Evolutionary conservation across 2,888 invertebrate genomes (phyloP).

Genomic region (Rotaria socialis): DNA sequence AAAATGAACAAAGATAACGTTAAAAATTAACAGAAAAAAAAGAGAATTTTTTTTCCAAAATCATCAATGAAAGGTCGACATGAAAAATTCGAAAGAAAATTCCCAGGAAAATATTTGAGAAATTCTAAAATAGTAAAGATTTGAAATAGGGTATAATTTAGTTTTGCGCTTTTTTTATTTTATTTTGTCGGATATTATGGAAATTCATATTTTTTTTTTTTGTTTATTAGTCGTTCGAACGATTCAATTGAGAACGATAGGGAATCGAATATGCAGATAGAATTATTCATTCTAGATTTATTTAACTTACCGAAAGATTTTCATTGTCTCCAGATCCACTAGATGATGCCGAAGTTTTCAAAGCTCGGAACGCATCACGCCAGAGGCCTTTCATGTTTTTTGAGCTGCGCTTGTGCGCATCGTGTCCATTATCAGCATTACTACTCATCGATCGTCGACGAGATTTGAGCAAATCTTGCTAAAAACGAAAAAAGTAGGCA

Average conservation of each 20-base stretch:
- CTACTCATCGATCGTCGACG: background rate
- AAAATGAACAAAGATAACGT: background rate
- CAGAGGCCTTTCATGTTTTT: background rate
- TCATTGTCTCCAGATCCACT: background rate
- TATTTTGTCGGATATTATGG: too few species aligned
- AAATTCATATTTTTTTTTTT: background rate
- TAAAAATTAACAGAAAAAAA: background rate
- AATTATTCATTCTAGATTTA: background rate
- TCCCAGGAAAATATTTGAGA: background rate
- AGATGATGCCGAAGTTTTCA: background rate
- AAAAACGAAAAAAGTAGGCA: background rate
- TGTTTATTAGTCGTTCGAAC: background rate
- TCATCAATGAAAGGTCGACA: background rate
- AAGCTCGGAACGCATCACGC: background rate
- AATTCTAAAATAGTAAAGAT: too few species aligned
- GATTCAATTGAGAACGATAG: background rate
- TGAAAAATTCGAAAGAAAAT: background rate
- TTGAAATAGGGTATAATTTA: too few species aligned
- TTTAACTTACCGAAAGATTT: background rate
- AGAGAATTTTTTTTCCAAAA: background rate
- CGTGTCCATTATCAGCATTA: background rate
- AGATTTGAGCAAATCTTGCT: slow-evolving; percentile 21
- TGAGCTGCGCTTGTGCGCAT: background rate
- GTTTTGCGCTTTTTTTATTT: too few species aligned
- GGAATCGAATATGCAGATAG: background rate